These are phyloP conservation scores for Drosophila hawaiiensis DNA, from an alignment of 2,888 invertebrate genomes.

Conservation along the genomic window DNA sequence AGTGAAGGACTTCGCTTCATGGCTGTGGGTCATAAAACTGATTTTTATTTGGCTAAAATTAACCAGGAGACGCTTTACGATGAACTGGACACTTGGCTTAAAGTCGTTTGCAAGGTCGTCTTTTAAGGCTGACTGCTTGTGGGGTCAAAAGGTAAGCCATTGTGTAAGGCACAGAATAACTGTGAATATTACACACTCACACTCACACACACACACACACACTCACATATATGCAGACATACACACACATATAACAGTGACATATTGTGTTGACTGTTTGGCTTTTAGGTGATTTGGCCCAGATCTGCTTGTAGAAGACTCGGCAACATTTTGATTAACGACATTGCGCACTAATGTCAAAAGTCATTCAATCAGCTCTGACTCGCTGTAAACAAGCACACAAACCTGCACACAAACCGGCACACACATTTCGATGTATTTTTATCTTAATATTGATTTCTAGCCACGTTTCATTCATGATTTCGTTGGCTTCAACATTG, in stretches of 20 bases:
- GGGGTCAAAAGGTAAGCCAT: constrained; percentile 33
- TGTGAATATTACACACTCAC: constrained; percentile 3
- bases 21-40: constrained; percentile 65
- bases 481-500: constrained; percentile 59
- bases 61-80: constrained; percentile 52
- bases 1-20: constrained; percentile 21
- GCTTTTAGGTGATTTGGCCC: constrained; percentile 43
- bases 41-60: constrained; percentile 75
- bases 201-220: background rate
- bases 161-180: constrained; percentile 6
- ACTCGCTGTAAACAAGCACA: constrained; percentile 34
- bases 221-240: background rate
- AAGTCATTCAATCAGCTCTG: constrained; percentile 76
- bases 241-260: constrained; percentile 3
- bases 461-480: constrained; percentile 69
- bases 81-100: constrained; percentile 28
- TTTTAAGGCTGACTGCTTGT: constrained; percentile 1
- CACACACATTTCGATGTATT: constrained; percentile 5
- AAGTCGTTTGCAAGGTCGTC: constrained; percentile 32
- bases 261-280: constrained; percentile 49
- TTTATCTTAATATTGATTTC: constrained; percentile 25
- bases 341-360: constrained; percentile 78
- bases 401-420: constrained; percentile 3
- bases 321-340: constrained; percentile 77
- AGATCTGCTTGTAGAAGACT: constrained; percentile 35